Conservation (phyloP, 1,140 invertebrate genomes). For the Habropoda laboriosa region DNA sequence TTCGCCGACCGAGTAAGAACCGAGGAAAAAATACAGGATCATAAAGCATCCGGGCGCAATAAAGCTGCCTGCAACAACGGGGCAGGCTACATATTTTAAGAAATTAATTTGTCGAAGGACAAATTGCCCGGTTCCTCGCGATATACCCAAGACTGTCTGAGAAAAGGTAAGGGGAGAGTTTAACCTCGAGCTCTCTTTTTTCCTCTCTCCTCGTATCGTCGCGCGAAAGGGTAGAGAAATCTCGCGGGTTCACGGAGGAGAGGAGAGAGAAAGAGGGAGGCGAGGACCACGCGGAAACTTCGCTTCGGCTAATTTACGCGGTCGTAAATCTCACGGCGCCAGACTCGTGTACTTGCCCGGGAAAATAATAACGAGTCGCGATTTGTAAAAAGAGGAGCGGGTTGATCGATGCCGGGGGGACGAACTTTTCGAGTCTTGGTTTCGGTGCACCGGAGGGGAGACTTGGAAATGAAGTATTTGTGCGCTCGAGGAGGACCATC, state of each 20-base stretch:
- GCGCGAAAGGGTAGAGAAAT: conserved; percentile 35
- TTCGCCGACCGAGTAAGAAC: no score
- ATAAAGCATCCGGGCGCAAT: conserved; percentile 70
- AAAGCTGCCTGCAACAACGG: conserved; percentile 66
- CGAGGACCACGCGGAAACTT: conserved; percentile 50
- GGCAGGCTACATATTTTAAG: conserved; percentile 69
- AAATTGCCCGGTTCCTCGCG: conserved; percentile 65
- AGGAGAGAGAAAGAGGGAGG: conserved; percentile 1
- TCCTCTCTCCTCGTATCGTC: conserved; percentile 7
- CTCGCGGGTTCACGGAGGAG: not conserved
- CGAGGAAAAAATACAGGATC: conserved; percentile 57
- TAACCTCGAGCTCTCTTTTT: conserved; percentile 39
- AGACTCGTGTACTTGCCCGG: conserved; percentile 11
- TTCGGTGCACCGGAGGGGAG: no score
- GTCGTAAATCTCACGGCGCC: conserved; percentile 67
- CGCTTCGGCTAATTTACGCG: conserved; percentile 70
- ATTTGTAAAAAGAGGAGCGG: conserved; percentile 30
- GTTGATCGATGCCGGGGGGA: not conserved
- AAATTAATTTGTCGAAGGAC: conserved; percentile 77
- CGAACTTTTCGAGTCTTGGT: not conserved
- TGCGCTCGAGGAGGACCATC: not conserved
- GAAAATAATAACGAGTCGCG: conserved; percentile 54
- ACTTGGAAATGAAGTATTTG: not conserved
- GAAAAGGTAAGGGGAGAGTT: conserved; percentile 13
- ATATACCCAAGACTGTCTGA: conserved; percentile 16